phyloP scores from a whole-genome alignment of 2,113 vertebrate genomes.

The Gallinago jamesoni region DNA sequence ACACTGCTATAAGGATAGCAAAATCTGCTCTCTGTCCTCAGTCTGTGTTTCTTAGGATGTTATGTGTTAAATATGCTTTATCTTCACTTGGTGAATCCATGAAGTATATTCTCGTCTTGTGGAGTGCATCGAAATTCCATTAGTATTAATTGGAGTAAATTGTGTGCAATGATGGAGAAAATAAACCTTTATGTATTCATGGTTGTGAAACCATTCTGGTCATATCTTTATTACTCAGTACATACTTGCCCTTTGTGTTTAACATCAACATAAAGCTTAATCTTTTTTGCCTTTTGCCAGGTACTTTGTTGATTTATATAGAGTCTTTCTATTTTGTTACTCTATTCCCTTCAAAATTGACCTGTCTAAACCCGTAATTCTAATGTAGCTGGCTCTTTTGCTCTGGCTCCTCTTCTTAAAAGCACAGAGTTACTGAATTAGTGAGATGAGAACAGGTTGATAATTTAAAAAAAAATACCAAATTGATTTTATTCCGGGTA shows the following conservation, averaged over 20 bases:
- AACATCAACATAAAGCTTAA: background rate
- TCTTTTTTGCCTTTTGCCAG: background rate
- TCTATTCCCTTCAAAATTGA: conserved; percentile 1
- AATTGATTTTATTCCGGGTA: background rate
- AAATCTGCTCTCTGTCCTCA: background rate
- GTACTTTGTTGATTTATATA: conserved; percentile 24
- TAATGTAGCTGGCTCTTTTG: background rate
- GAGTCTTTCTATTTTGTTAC: background rate
- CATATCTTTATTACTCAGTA: background rate
- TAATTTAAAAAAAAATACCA: background rate
- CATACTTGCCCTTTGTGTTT: conserved; percentile 26
- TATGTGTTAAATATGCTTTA: background rate
- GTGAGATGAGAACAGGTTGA: background rate
- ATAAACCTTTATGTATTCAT: background rate
- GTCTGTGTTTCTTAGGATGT: background rate
- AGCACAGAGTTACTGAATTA: background rate
- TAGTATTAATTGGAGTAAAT: conserved; percentile 48
- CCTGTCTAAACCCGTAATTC: conserved; percentile 43
- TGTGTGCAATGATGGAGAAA: background rate
- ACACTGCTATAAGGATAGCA: background rate
- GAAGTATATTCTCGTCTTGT: background rate
- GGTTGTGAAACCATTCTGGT: conserved; percentile 18
- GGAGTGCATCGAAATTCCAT: background rate
- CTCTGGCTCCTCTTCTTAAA: background rate
- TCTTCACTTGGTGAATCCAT: background rate